Evolutionary conservation across 2,888 invertebrate species (phyloP), one percentile per base, ranked within the genome.

Genomic region (Ecliptopera silaceata): DNA sequence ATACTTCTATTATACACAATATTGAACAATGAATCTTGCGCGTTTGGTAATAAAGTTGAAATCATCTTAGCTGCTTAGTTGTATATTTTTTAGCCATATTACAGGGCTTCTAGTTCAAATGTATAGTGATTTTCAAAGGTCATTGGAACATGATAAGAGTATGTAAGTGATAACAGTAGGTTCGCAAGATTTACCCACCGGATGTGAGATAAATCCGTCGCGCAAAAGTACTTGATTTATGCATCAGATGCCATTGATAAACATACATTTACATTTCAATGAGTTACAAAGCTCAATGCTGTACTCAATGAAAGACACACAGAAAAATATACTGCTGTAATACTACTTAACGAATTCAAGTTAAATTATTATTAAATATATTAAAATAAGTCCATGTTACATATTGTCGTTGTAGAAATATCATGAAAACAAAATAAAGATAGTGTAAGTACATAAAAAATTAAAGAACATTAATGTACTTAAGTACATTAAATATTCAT

Each of bases 131-230:
- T 15, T 34, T 15, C 8, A 10, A 26, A 36, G 36, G 3, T n/a
- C 36, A 15, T 8, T 15, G 36, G n/a, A 36, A 15, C 36, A 36
- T 15, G 8, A 36, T 8, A 36, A 36, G 8, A 15, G 26, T 26
- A 20, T 3, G 31, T 18, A 20, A 12, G 13, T 34, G 20, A 34
- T 46, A 13, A 46, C 20, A 34, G 18, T 34, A 18, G 18, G 2
- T 49, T 22, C 31, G 11, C 15, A 42, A 51, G 34, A 51, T 43
- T 43, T 36, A 38, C 17, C 38, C 44, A 52, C 51, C 44, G 51
- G 51, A 52, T 52, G 20, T 31, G 44, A 44, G 43, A 43, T 36
- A 22, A 43, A 44, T 38, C 18, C 42, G 32, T 34, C 22, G 32
- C 20, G 36, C 43, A 36, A 52, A 38, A 29, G 38, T 31, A 22